These are phyloP conservation scores for Melanchra persicariae DNA, from an alignment of 2,888 invertebrate genomes.

Conservation along the genomic window DNA sequence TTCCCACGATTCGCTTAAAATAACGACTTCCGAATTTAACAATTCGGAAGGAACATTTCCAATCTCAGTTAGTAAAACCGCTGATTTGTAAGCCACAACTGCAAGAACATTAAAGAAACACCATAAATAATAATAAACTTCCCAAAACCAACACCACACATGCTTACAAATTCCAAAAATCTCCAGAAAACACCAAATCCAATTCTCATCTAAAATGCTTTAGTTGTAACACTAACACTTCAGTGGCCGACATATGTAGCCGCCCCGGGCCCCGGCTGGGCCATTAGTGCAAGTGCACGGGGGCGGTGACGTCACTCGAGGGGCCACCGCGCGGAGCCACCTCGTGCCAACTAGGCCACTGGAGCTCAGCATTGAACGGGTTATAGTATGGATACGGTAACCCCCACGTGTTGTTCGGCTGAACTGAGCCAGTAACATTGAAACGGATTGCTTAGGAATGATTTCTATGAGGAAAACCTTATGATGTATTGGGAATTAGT, in stretches of 20 bases:
- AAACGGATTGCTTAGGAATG: slow-evolving; percentile 15
- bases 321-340: slow-evolving; percentile 73
- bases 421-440: slow-evolving; percentile 42
- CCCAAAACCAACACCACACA: neutral
- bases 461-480: slow-evolving; percentile 6
- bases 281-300: slow-evolving; percentile 79
- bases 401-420: slow-evolving; percentile 45
- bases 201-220: slow-evolving; percentile 57
- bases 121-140: neutral
- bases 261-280: slow-evolving; percentile 61
- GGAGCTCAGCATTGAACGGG: slow-evolving; percentile 70
- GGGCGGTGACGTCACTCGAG: slow-evolving; percentile 79
- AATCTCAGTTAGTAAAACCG: too few relatives aligned
- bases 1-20: too few relatives aligned
- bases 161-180: slow-evolving; percentile 9
- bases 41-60: too few relatives aligned
- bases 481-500: neutral
- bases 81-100: too few relatives aligned
- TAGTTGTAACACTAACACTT: slow-evolving; percentile 46
- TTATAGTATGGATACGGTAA: slow-evolving; percentile 59
- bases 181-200: slow-evolving; percentile 38
- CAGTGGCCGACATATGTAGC: slow-evolving; percentile 51
- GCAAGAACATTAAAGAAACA: slow-evolving; percentile 4
- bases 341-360: slow-evolving; percentile 82
- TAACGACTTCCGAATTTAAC: too few relatives aligned